phyloP scores from a whole-genome alignment of 2,888 invertebrate species.

The Apamea epomidion region DNA sequence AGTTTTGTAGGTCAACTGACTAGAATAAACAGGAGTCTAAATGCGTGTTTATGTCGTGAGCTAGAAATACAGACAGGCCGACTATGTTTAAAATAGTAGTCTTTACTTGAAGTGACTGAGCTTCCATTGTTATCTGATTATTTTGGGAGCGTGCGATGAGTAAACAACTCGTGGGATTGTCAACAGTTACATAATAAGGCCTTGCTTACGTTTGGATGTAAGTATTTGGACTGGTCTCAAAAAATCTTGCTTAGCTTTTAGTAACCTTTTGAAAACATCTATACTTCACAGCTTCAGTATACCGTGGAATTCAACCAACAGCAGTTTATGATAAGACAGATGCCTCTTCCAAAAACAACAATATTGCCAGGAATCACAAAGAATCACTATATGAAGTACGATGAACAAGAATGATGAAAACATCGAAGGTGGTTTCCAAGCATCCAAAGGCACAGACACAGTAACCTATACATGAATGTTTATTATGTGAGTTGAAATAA shows the following conservation, averaged over 20 bases:
- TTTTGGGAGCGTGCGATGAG: conserved; percentile 44
- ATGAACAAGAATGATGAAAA: conserved; percentile 3
- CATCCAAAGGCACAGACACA: neutral
- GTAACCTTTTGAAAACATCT: neutral
- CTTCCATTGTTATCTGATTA: conserved; percentile 49
- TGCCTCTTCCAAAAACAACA: neutral
- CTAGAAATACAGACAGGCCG: conserved; percentile 64
- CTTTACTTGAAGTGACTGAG: conserved; percentile 46
- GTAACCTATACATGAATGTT: conserved; percentile 1
- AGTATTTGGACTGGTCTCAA: conserved; percentile 24
- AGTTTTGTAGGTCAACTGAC: conserved; percentile 66
- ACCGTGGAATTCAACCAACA: neutral
- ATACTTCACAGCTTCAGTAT: neutral
- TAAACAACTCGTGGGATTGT: conserved; percentile 37
- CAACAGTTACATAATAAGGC: conserved; percentile 51
- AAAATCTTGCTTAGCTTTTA: neutral
- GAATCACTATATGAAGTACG: neutral
- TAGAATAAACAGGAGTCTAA: conserved; percentile 65
- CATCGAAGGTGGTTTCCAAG: neutral
- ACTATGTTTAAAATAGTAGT: conserved; percentile 62
- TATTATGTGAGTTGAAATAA: conserved; percentile 30
- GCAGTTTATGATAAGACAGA: neutral
- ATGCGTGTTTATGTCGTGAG: conserved; percentile 62
- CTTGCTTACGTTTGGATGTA: conserved; percentile 29
- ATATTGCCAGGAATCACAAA: neutral